Percentiles rank a stretch among this genome's conserved stretches.
phyloP scores from a whole-genome alignment of 2,888 invertebrate species.

The Gnatocerus cornutus region DNA sequence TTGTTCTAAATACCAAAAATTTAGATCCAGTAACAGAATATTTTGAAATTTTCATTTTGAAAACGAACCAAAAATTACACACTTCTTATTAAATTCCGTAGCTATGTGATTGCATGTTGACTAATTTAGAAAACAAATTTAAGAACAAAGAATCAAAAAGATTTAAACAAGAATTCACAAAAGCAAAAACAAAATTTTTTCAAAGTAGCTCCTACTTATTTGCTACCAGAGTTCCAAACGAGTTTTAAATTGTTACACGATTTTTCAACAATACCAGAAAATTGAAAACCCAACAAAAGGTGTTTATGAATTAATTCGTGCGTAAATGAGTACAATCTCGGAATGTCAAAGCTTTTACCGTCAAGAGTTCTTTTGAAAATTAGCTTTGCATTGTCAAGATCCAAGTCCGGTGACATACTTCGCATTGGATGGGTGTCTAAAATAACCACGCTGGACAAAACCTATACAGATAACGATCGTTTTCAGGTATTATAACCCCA shows the following conservation, averaged over 20 bases:
- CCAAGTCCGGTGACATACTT: background rate
- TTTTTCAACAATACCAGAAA: background rate
- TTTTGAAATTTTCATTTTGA: no score
- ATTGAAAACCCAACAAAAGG: background rate
- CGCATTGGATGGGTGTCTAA: constrained; percentile 6
- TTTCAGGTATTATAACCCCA: constrained; percentile 56
- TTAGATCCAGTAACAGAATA: no score
- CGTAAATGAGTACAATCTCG: constrained; percentile 34
- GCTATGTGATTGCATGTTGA: no score
- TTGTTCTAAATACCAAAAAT: no score
- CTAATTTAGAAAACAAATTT: no score
- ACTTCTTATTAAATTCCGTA: no score
- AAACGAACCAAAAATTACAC: no score
- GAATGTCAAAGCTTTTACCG: background rate
- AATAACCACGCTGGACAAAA: constrained; percentile 46
- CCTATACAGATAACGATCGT: constrained; percentile 57
- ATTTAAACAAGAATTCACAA: no score
- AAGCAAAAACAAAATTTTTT: no score
- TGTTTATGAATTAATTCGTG: constrained; percentile 30
- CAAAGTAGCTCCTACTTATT: no score
- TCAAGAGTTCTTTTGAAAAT: constrained; percentile 39
- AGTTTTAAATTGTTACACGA: background rate
- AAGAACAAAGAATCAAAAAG: no score
- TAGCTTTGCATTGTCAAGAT: constrained; percentile 41
- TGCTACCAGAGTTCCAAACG: no score